Base-by-base conservation (phyloP, 2,113 vertebrate species). In the Megaceryle maxima region DNA sequence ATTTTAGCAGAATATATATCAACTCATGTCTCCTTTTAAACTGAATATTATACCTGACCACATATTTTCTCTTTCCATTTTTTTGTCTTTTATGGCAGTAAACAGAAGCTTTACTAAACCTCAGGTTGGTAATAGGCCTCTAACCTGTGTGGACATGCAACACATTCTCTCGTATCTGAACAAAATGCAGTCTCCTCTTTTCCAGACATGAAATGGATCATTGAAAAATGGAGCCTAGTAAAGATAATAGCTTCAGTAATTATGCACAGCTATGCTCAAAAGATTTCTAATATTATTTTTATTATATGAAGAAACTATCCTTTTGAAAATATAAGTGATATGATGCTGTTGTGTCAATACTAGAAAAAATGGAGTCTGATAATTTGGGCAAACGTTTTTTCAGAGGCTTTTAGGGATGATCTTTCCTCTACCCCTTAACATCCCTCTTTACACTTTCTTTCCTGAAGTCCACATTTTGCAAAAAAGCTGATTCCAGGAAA, bases 401-500 rank as follows among this genome's bases (percentile, higher is more conserved):
- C 31, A 62, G 74, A 85, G 33, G 37, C 4, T 91, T 87, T 85
- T 41, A 68, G 16, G 11, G 11, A 19, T 63, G 44, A 83, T 77
- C n/a, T 53, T 79, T 89, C 28, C 26, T 66, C 29, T 79, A 43
- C 13, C 0, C 1, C 13, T 76, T 87, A 87, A 73, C 22, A 90
- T 63, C 31, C n/a, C 31, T 85, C 78, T 79, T 91, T 83, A 85
- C 28, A 55, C 59, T 96, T 96, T 91, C 75, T 87, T 96, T 83
- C 70, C 37, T 95, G 16, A 75, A 79, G 57, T 66, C 67, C 37
- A 66, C 41, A 63, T 91, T 87, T 92, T 82, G 75, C 73, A 92
- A 89, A 95, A 92, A 91, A 64, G 68, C 60, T 51, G 43, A 95
- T 97, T 94, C 92, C 95, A 96, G 94, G 92, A 97, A 95, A 97